phyloP scores from a whole-genome alignment of 2,888 invertebrate species.

The Escarpia spicata region DNA sequence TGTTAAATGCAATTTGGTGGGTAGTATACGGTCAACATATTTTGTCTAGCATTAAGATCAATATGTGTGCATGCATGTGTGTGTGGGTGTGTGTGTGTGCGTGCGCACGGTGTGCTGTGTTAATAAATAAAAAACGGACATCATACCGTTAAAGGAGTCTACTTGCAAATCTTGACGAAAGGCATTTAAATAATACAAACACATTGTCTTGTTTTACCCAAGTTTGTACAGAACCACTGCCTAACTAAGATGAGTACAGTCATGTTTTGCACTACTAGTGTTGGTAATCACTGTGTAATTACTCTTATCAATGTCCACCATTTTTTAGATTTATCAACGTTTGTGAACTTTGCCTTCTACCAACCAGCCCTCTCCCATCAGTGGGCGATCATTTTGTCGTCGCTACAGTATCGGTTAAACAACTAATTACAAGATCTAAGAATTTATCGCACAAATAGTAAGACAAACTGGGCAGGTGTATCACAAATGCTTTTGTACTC shows the following conservation, averaged over 20 bases:
- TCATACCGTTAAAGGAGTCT: too few relatives aligned
- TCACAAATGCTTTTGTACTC: neutral
- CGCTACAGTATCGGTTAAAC: neutral
- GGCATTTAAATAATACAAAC: too few relatives aligned
- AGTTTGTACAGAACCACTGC: neutral
- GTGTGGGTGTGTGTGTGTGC: too few relatives aligned
- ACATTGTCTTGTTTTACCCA: neutral
- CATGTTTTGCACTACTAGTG: neutral
- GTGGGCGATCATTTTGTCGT: neutral
- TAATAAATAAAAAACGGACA: too few relatives aligned
- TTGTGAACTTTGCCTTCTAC: neutral
- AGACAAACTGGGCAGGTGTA: neutral
- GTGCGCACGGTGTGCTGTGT: too few relatives aligned
- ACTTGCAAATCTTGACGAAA: too few relatives aligned
- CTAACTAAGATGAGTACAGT: neutral
- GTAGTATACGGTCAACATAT: too few relatives aligned
- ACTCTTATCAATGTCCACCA: neutral
- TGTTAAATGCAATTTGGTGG: too few relatives aligned
- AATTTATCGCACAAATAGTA: neutral
- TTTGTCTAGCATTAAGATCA: too few relatives aligned
- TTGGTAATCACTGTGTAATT: neutral
- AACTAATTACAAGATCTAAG: neutral
- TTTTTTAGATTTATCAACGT: neutral
- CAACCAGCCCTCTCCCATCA: neutral
- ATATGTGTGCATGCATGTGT: too few relatives aligned